Base-by-base conservation (phyloP, 2,113 vertebrate species). In the Chlorodrepanis virens region DNA sequence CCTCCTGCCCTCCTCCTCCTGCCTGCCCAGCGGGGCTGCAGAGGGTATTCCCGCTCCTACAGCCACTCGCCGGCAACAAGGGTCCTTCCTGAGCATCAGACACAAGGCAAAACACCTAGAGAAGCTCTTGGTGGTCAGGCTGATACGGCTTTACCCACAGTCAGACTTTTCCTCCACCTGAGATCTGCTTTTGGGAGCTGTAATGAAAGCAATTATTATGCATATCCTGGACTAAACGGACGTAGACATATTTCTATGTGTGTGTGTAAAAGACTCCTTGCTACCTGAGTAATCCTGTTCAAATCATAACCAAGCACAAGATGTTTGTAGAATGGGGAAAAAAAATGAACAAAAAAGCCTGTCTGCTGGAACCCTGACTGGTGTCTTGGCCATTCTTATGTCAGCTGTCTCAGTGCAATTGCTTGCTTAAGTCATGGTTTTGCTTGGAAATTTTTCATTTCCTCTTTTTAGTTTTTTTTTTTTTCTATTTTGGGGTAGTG, bases 221-320 rank as follows among this genome's bases (percentile, higher is more conserved):
- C 10, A 3, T 65, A 20, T 35, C 47, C 35, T 8, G 61, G 39
- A 19, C 57, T 52, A 20, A 59, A 56, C 0, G 25, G 29, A 9
- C 12, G 1, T 1, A 35, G 17, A 24, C 14, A 0, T 45, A 15
- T 22, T 54, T 50, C 14, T 4, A 42, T 42, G 1, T 20, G 44
- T 3, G 23, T 31, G 29, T 7, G 2, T 28, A 18, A n/a, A 59
- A 7, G 3, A 9, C 23, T 27, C 17, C 29, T 8, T n/a, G 70
- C 35, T 57, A 6, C 52, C 77, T 23, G 40, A 72, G 53, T 14
- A 18, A 64, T 14, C 75, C 71, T 28, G 21, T 11, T 22, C 63
- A 14, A 45, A 61, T 8, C 59, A 7, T 1, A 22, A 68, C 31
- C 17, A 16, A 44, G 39, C 40, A 11, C 23, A 13, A 56, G 27